Conservation (phyloP, 2,113 vertebrate species). For the Peucedramus taeniatus region DNA sequence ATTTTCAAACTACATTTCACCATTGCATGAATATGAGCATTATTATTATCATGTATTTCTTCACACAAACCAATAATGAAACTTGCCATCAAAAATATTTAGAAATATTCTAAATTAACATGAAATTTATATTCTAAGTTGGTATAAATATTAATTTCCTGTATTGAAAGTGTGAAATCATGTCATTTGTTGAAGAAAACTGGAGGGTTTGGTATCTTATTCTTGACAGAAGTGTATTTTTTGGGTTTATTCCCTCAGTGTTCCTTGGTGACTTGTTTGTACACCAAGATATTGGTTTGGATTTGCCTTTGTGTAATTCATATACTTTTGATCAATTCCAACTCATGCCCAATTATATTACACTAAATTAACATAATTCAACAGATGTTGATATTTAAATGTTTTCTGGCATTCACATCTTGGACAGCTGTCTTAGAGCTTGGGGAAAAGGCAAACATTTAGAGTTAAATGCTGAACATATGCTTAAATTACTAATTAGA, state of each 20-base stretch:
- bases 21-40: background rate
- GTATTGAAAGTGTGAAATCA: background rate
- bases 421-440: constrained; percentile 85
- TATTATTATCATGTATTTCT: background rate
- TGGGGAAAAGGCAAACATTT: constrained; percentile 85
- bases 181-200: background rate
- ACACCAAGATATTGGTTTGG: constrained; percentile 56
- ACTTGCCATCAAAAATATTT: background rate
- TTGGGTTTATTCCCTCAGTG: background rate
- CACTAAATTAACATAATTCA: constrained; percentile 86
- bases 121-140: background rate
- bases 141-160: background rate
- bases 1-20: background rate
- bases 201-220: background rate
- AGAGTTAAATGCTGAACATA: constrained; percentile 88
- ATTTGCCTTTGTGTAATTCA: constrained; percentile 76
- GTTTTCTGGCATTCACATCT: constrained; percentile 83
- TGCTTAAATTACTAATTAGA: constrained; percentile 88
- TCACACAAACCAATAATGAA: background rate
- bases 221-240: constrained; percentile 8
- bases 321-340: constrained; percentile 78
- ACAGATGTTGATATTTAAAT: constrained; percentile 88
- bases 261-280: constrained; percentile 63
- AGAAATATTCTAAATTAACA: background rate
- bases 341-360: constrained; percentile 83